Conservation (phyloP, 2,113 vertebrate genomes). For the Saiga tatarica region DNA sequence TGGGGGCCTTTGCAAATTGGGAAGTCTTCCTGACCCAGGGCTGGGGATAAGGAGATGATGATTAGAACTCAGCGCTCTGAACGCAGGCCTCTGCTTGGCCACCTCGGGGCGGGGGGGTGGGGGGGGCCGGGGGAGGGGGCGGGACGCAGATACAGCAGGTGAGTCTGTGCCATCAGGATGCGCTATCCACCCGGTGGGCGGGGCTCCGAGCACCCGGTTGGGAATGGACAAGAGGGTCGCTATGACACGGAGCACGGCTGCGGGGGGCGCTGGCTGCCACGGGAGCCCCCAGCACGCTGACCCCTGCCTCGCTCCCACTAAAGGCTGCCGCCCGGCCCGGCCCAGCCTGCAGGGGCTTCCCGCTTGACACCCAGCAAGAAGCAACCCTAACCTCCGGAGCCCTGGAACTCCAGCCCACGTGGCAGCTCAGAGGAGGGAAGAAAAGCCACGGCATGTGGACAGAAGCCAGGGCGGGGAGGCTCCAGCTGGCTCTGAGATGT, state of each 20-base stretch:
- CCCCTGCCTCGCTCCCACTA: background rate
- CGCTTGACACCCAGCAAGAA: accelerated
- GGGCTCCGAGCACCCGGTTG: background rate
- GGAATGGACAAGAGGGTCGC: background rate
- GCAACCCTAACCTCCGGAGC: background rate
- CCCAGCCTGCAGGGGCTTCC: background rate
- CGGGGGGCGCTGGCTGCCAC: accelerated
- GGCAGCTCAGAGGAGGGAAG: background rate
- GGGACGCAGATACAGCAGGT: too few species aligned
- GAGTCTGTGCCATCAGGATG: background rate
- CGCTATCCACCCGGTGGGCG: background rate
- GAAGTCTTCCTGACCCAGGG: background rate
- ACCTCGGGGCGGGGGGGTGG: too few species aligned
- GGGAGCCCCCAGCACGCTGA: accelerated
- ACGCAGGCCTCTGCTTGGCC: background rate
- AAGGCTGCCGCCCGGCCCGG: background rate
- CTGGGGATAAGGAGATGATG: background rate
- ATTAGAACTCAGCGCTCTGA: background rate
- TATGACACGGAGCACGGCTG: accelerated
- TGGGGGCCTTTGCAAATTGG: background rate
- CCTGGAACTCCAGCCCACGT: background rate
- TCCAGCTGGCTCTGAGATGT: background rate
- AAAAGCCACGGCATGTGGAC: background rate
- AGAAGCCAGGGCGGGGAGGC: background rate
- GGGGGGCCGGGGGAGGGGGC: too few species aligned